Evolutionary conservation across 2,113 vertebrate genomes (phyloP), one percentile per base, ranked within the genome.

Genomic region (Garra rufa): DNA sequence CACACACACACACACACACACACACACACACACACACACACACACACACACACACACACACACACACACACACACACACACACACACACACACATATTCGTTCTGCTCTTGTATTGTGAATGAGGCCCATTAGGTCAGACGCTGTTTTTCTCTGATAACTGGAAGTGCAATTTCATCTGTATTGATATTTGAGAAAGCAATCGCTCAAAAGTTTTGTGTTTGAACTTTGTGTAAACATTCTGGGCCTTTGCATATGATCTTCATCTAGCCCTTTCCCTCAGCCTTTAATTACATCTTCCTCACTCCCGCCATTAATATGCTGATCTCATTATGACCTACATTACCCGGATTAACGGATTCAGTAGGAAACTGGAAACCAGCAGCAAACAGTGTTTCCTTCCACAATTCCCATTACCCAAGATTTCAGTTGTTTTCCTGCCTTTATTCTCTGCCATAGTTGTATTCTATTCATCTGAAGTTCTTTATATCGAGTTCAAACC

Each of bases 351-450:
- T 89, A 86, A 85, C 92, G 89, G 88, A 88, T 87, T 87, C 59
- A 80, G 83, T 74, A 87, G 88, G 94, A 96, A 95, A 95, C 93
- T 91, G 92, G 96, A 95, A 94, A 93, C 92, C 83, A 94, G 90
- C 97, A 95, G 95, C 52, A 43, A 43, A 52, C 50, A 46, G 9
- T 52, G 41, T 48, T 65, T 69, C 69, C 30, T 26, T 70, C 50
- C 73, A 21, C 34, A 70, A 26, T 19, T 46, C 73, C 61, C 61
- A 85, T 87, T 73, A 78, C 57, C 38, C 19, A 83, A 34, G 13
- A 38, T 80, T 69, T 26, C 8, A 30, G 57, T 50, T 6, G 55
- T 67, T 63, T 69, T 30, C 9, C 67, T 24, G 34, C 21, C 26
- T 85, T 80, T 43, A 28, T 63, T 55, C 48, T 43, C n/a, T 21